Evolutionary conservation across 2,888 invertebrate species (phyloP).

Genomic region (Eristalis arbustorum): DNA sequence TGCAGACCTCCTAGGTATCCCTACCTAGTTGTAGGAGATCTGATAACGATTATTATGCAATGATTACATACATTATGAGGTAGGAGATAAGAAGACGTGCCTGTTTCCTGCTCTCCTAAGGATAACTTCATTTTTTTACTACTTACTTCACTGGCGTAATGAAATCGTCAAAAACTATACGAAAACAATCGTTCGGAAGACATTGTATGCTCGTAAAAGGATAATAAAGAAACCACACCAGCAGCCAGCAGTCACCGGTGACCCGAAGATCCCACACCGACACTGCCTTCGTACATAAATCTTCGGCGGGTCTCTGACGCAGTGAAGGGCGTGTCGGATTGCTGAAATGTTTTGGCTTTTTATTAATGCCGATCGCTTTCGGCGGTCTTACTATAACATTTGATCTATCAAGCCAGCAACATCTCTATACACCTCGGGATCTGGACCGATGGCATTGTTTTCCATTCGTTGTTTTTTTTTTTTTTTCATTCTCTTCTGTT

Average conservation of each 20-base stretch:
- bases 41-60: slow-evolving; percentile 63
- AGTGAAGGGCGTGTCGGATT: slow-evolving; percentile 73
- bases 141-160: slow-evolving; percentile 37
- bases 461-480: slow-evolving; percentile 12
- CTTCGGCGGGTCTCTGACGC: slow-evolving; percentile 62
- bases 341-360: slow-evolving; percentile 73
- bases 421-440: slow-evolving; percentile 21
- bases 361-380: slow-evolving; percentile 72
- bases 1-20: slow-evolving; percentile 53
- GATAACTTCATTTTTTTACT: slow-evolving; percentile 29
- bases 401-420: slow-evolving; percentile 54
- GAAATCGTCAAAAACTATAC: slow-evolving; percentile 59
- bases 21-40: slow-evolving; percentile 44
- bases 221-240: slow-evolving; percentile 68
- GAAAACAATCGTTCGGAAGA: slow-evolving; percentile 52
- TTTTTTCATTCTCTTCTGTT: neutral
- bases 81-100: slow-evolving; percentile 54
- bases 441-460: neutral
- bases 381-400: slow-evolving; percentile 68
- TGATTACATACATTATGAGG: slow-evolving; percentile 61
- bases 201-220: slow-evolving; percentile 64
- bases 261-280: slow-evolving; percentile 60
- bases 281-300: slow-evolving; percentile 54
- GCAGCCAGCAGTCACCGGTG: slow-evolving; percentile 32
- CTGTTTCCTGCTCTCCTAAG: slow-evolving; percentile 55